Evolutionary conservation across 35 echinoderm and acorn worm genomes (phyloP), one percentile per base, ranked within the genome.

Genomic region (Patiria miniata): DNA sequence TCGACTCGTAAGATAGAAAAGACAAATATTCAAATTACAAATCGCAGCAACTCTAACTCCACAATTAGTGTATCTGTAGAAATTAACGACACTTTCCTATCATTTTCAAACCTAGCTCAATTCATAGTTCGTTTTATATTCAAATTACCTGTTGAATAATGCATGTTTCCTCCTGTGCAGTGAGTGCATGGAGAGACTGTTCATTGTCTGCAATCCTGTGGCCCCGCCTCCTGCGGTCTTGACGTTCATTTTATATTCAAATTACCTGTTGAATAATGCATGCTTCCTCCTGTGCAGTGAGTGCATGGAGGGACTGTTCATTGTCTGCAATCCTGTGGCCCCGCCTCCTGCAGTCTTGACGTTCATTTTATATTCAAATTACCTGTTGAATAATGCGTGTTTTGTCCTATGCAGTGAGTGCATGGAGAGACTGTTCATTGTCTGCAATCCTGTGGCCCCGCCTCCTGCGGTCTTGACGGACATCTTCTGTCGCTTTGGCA

Each of bases 391-490:
- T 47, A 4, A 47, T 47, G 4, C 12, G 12, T 6, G 12, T 17
- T 78, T 37, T 78, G 77, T 47, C 4, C 17, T 76, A 87, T 37
- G 40, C 83, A 95, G 93, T 81, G 85, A 87, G 57, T 81, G 86
- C 10, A 82, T 78, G 47, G 89, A 95, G 82, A 61, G 93, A 7
- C 81, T 95, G 26, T 95, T 95, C 57, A 83, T 95, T 1, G 86
- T 95, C 14, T 84, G 82, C 57, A 58, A 59, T 36, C 82, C 82
- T 0, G 38, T 79, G 56, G 61, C 91, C 68, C 73, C 93, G 52
- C 22, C 85, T 56, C 39, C 86, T 78, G 37, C 85, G 4, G 52
- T 95, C 1, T 23, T 95, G 10, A 86, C 87, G n/a, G 93, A 95
- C 22, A 78, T 82, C 1, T 91, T 95, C 86, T 84, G 85, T 59